Conservation (phyloP, 2,113 vertebrate species). For the Syrmaticus mikado region DNA sequence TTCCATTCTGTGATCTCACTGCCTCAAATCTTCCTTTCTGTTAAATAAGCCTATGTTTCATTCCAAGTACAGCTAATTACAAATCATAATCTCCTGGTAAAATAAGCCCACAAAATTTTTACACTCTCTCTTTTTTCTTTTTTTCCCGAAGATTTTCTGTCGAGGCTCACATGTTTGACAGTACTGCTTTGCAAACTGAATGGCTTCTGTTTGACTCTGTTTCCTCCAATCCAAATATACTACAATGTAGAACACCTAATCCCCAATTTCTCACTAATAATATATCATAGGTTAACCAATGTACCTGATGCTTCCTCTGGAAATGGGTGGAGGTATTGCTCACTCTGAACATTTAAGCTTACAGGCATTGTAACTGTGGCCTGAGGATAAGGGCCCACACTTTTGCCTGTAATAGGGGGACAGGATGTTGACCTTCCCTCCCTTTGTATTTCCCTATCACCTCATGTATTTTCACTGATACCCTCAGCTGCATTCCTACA, state of each 20-base stretch:
- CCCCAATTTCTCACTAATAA: background rate
- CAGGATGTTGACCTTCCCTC: constrained; percentile 47
- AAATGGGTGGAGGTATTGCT: constrained; percentile 42
- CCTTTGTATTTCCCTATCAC: constrained; percentile 25
- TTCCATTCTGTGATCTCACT: background rate
- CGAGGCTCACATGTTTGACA: background rate
- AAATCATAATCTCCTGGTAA: background rate
- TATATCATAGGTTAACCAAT: background rate
- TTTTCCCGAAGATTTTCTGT: background rate
- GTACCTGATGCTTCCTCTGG: background rate
- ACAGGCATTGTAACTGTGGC: background rate
- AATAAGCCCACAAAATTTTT: background rate
- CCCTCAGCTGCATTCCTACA: constrained; percentile 26
- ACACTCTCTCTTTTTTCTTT: background rate
- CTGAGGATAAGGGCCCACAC: background rate
- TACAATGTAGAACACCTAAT: background rate
- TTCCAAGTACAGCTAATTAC: background rate
- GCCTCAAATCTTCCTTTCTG: background rate
- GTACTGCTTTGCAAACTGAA: background rate
- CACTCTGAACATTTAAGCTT: background rate
- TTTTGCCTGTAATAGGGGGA: background rate
- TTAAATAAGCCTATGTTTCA: background rate
- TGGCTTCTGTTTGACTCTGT: background rate
- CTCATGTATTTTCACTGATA: constrained; percentile 45
- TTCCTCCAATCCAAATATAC: background rate